phyloP scores from a whole-genome alignment of 2,888 invertebrate species.

The Caenorhabditis becei region DNA sequence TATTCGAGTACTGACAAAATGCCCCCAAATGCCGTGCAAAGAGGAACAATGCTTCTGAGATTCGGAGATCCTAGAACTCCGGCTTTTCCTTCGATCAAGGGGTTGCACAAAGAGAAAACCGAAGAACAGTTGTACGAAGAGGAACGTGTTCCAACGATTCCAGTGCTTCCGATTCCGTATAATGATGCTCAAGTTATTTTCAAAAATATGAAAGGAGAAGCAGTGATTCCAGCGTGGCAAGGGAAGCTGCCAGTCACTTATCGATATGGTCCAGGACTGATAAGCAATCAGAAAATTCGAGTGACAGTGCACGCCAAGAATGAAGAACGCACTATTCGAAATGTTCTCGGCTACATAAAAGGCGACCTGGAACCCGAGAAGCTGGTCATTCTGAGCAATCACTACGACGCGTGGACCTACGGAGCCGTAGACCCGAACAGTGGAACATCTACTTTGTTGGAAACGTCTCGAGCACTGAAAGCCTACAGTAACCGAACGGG shows the following conservation, averaged over 20 bases:
- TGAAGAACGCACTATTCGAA: constrained; percentile 77
- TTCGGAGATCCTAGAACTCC: constrained; percentile 84
- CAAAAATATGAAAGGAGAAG: constrained; percentile 74
- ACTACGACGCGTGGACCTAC: constrained; percentile 84
- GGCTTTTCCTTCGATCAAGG: constrained; percentile 83
- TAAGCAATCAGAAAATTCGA: constrained; percentile 61
- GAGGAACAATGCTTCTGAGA: constrained; percentile 82
- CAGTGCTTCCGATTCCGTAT: constrained; percentile 83
- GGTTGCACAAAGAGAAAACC: constrained; percentile 68
- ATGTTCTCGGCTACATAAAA: constrained; percentile 82
- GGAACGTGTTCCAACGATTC: constrained; percentile 81
- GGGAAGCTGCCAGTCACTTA: constrained; percentile 80
- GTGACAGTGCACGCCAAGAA: constrained; percentile 71
- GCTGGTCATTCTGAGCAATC: constrained; percentile 84
- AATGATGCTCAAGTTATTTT: constrained; percentile 80
- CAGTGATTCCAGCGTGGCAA: constrained; percentile 81
- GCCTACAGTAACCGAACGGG: constrained; percentile 75
- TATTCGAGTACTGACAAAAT: constrained; percentile 83
- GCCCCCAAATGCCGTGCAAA: constrained; percentile 83
- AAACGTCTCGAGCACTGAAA: constrained; percentile 80
- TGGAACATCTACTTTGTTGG: constrained; percentile 84
- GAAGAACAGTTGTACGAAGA: constrained; percentile 36
- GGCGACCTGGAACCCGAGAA: constrained; percentile 83
- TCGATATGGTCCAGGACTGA: constrained; percentile 82
- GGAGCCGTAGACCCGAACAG: constrained; percentile 83